These are phyloP conservation scores for Lepidocyrtoides sp. DNA, from an alignment of 2,888 invertebrate genomes.

Conservation along the genomic window DNA sequence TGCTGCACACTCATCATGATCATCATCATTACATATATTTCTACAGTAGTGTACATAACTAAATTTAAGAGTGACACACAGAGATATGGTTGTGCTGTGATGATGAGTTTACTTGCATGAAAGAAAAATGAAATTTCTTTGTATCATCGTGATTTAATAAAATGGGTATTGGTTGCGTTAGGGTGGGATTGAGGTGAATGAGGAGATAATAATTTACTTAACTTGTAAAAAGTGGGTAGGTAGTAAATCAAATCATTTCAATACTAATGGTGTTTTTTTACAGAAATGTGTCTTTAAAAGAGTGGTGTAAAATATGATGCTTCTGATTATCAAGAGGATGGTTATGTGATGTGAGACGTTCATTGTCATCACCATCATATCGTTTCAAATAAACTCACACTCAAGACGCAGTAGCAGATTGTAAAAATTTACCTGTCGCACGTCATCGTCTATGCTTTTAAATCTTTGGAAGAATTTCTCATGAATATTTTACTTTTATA, in stretches of 20 bases:
- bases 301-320: background rate
- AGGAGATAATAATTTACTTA: constrained; percentile 42
- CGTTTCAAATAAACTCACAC: background rate
- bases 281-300: background rate
- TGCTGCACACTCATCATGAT: background rate
- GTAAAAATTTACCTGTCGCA: background rate
- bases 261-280: background rate
- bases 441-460: background rate
- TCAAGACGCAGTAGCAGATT: background rate
- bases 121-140: constrained; percentile 33
- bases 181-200: constrained; percentile 13
- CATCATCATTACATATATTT: background rate
- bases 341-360: background rate
- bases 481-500: background rate
- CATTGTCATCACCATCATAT: background rate
- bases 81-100: background rate
- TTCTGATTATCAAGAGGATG: background rate
- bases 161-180: background rate
- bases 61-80: constrained; percentile 4
- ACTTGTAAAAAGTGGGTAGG: background rate
- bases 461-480: background rate
- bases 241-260: constrained; percentile 31
- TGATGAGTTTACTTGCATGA: background rate
- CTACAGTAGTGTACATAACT: background rate
- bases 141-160: constrained; percentile 1